Percentiles rank a stretch among this genome's conserved stretches.
Evolutionary conservation across 1,140 invertebrate genomes (phyloP).

Genomic region (Ylistrum balloti): DNA sequence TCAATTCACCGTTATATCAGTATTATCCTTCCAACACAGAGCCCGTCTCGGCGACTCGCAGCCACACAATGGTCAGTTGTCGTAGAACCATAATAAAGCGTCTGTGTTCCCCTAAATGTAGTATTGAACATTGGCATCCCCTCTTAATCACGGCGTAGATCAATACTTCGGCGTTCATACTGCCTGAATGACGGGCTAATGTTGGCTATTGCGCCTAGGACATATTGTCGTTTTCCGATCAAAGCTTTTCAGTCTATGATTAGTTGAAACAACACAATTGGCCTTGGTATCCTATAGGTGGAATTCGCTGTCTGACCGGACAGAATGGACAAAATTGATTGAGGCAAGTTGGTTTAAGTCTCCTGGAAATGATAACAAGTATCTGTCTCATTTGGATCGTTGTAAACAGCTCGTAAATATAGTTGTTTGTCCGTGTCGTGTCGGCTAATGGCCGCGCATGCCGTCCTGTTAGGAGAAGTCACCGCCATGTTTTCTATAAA

Average conservation of each 20-base stretch:
- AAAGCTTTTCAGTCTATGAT: constrained; percentile 27
- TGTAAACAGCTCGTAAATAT: constrained; percentile 11
- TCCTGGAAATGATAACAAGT: background rate
- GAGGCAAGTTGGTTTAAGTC: constrained; percentile 23
- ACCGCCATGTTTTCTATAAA: background rate
- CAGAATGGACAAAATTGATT: constrained; percentile 39
- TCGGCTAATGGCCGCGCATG: background rate
- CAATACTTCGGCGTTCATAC: background rate
- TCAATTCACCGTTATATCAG: background rate
- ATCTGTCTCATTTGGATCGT: background rate
- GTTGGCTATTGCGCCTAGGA: background rate
- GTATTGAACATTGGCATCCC: background rate
- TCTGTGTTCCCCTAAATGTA: constrained; percentile 25
- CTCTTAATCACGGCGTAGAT: background rate
- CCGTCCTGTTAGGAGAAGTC: background rate
- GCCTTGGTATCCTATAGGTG: constrained; percentile 3
- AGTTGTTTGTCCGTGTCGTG: background rate
- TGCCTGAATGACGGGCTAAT: constrained; percentile 6
- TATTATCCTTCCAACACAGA: background rate
- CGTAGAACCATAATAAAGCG: background rate
- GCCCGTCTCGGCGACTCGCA: background rate
- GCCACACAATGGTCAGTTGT: background rate
- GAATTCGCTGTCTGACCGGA: constrained; percentile 28
- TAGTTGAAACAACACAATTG: constrained; percentile 35
- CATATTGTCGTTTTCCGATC: constrained; percentile 33